These are phyloP conservation scores for Mormyrus proboscirostris DNA, from an alignment of 2,797 vertebrate genomes.

Conservation along the genomic window DNA sequence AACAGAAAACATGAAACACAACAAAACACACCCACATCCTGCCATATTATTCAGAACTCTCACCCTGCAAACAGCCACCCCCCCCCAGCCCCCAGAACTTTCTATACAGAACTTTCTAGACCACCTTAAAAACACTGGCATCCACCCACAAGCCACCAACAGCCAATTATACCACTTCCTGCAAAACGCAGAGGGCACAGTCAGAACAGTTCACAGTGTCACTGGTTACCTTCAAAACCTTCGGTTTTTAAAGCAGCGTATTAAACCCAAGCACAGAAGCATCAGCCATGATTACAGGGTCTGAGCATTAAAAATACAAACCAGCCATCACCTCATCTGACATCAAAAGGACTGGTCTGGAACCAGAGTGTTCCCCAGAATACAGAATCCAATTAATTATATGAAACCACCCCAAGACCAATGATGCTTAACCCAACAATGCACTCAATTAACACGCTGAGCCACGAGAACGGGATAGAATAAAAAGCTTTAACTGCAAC, in stretches of 20 bases:
- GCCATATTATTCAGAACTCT: not conserved
- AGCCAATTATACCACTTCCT: not conserved
- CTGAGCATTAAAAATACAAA: not conserved
- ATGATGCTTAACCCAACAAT: slow-evolving; percentile 4
- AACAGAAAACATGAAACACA: not conserved
- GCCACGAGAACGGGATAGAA: not conserved
- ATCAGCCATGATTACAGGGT: not conserved
- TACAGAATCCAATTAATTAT: slow-evolving; percentile 15
- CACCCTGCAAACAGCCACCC: not conserved
- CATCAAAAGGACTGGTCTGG: not conserved
- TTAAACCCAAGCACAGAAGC: not conserved
- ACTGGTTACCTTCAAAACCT: not conserved
- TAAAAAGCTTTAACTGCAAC: not conserved
- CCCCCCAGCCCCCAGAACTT: not conserved
- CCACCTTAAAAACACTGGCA: not conserved
- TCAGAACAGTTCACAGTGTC: not conserved
- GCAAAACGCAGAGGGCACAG: not conserved
- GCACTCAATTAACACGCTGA: not conserved
- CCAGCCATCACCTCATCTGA: not conserved
- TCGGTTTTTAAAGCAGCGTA: not conserved
- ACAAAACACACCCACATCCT: not conserved
- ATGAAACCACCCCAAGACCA: slow-evolving; percentile 9
- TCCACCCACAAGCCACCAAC: not conserved
- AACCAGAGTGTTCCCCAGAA: not conserved
- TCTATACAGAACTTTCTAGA: not conserved